Percentiles rank a stretch among this genome's conserved stretches.
phyloP scores from a whole-genome alignment of 2,113 vertebrate species.

The Microcebus griseorufus region DNA sequence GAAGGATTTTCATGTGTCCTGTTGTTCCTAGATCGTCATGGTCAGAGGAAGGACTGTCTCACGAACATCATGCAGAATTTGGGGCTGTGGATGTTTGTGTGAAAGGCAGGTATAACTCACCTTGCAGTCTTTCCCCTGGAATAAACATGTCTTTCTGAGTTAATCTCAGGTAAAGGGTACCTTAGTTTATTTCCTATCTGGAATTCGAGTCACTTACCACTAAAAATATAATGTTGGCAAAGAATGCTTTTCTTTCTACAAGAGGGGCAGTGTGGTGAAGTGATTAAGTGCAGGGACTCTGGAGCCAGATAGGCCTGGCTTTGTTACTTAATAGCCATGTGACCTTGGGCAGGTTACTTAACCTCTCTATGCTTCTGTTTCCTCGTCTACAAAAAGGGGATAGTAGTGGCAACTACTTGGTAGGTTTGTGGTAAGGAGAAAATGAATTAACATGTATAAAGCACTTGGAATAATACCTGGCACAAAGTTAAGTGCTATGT shows the following conservation, averaged over 20 bases:
- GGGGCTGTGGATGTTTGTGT: not conserved
- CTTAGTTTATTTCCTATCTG: not conserved
- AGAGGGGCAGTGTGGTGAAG: not conserved
- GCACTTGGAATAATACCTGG: not conserved
- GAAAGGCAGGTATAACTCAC: not conserved
- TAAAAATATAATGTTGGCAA: not conserved
- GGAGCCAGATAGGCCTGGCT: not conserved
- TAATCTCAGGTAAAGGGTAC: not conserved
- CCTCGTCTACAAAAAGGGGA: not conserved
- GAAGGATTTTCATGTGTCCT: not conserved
- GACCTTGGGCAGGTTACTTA: not conserved
- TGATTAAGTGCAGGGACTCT: too few relatives aligned
- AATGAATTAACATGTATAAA: not conserved
- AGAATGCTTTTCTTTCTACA: not conserved
- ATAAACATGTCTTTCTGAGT: not conserved
- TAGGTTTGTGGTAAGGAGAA: not conserved
- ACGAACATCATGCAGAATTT: not conserved
- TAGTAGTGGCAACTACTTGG: accelerated
- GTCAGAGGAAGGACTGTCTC: not conserved
- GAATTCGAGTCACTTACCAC: not conserved
- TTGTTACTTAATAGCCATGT: not conserved
- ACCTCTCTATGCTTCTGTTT: not conserved
- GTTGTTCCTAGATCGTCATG: not conserved
- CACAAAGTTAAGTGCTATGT: accelerated
- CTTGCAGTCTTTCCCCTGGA: not conserved